Evolutionary conservation across 2,888 invertebrate species (phyloP), one percentile per base, ranked within the genome.

Genomic region (Acrobasis consociella): DNA sequence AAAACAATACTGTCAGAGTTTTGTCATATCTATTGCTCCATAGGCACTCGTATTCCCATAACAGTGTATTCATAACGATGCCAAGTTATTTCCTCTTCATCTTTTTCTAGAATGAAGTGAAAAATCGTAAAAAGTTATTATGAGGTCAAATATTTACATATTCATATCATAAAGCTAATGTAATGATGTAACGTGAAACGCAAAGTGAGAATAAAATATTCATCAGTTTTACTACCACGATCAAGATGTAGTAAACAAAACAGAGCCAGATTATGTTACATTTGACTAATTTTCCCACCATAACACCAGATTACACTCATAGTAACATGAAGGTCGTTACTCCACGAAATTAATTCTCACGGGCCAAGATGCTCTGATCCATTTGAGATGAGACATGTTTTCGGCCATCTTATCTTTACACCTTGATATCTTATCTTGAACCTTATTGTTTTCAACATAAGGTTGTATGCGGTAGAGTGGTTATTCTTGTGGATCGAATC

Each of bases 311-410:
- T 80, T 80, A 73, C 37, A 75, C 70, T 73, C 31, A 7, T 31
- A 31, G 69, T 76, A 73, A 74, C 76, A 68, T 74, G 79, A 85
- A 86, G 86, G 86, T 87, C 86, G 83, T 85, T 86, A 83, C 77
- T 81, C 85, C 76, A 80, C 80, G 74, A 83, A 86, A 87, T 89
- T 87, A 87, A 89, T 90, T 90, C 90, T 87, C 90, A 89, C 89
- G 83, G 76, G 75, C 76, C 78, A 82, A 84, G 83, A 83, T 75
- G 82, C 80, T 83, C 72, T 80, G 82, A 80, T 83, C 81, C 77
- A 77, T 77, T 78, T 73, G 78, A 85, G 83, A 84, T 84, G 83
- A 82, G 79, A 75, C 75, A 77, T 81, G 76, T 75, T 76, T 75
- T 69, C 63, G 15, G 72, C 80, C 67, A 80, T 71, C 46, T 64